Evolutionary conservation across 1,140 invertebrate genomes (phyloP).

Genomic region (Tribolium madens): DNA sequence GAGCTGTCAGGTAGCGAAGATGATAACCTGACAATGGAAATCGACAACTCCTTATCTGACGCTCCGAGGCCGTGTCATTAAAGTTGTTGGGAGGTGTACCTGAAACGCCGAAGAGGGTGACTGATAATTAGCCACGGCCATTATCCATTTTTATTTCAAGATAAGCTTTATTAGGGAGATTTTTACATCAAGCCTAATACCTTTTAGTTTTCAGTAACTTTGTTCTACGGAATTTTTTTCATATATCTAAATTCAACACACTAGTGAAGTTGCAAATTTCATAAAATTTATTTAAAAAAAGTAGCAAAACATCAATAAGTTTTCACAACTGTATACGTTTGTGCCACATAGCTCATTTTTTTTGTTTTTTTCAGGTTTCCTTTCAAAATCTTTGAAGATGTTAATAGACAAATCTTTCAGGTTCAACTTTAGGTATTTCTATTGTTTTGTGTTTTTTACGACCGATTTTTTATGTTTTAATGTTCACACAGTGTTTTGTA

Average conservation of each 20-base stretch:
- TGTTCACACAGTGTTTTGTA: neutral
- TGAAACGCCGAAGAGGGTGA: neutral
- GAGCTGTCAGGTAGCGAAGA: conserved; percentile 21
- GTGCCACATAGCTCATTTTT: no score
- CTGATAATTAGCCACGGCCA: neutral
- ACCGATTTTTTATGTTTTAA: neutral
- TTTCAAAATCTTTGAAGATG: no score
- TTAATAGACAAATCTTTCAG: no score
- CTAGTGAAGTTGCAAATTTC: no score
- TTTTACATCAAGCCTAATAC: neutral
- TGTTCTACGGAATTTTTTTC: no score
- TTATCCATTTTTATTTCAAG: neutral
- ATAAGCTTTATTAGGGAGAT: neutral
- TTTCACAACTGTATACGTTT: no score
- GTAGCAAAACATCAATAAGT: no score
- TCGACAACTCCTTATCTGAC: conserved; percentile 14
- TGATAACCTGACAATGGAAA: conserved; percentile 26
- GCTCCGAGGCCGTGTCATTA: neutral
- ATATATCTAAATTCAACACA: no score
- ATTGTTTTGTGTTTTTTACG: neutral
- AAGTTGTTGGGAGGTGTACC: conserved; percentile 2
- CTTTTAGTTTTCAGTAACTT: neutral
- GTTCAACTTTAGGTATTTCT: no score
- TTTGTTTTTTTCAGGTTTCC: no score
- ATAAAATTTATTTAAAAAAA: no score